Evolutionary conservation across 2,113 vertebrate genomes (phyloP).

Genomic region (Cyrtonyx montezumae): DNA sequence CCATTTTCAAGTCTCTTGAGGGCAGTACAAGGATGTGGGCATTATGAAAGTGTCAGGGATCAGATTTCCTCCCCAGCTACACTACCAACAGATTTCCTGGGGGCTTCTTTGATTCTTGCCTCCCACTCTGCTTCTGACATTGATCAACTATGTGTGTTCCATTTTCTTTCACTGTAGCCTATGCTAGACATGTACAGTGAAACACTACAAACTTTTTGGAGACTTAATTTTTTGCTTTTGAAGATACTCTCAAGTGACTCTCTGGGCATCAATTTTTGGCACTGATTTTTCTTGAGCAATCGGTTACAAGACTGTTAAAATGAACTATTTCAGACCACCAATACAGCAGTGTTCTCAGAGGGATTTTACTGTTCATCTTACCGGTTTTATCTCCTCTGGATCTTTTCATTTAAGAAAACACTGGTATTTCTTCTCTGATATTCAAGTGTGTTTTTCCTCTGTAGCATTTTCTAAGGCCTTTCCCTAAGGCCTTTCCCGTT

Average conservation of each 20-base stretch:
- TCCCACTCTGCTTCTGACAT: neutral
- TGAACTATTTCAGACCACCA: neutral
- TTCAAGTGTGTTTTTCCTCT: neutral
- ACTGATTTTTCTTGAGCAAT: neutral
- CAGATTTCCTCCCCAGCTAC: neutral
- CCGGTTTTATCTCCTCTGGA: neutral
- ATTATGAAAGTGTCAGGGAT: neutral
- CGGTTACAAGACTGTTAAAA: neutral
- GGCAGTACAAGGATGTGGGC: neutral
- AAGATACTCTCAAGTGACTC: constrained; percentile 84
- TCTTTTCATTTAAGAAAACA: neutral
- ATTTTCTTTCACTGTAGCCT: neutral
- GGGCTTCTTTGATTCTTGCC: neutral
- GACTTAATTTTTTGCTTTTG: neutral
- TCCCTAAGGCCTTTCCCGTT: neutral
- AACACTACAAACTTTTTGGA: neutral
- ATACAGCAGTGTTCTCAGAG: neutral
- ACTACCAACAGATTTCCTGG: neutral
- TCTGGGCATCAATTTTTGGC: constrained; percentile 17
- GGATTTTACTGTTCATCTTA: neutral
- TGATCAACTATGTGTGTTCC: neutral
- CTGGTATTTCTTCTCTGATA: neutral
- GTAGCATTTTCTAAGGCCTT: neutral
- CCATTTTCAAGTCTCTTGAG: neutral
- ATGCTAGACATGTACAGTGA: neutral